Conservation (phyloP, 2,113 vertebrate species). For the Apeltes quadracus region DNA sequence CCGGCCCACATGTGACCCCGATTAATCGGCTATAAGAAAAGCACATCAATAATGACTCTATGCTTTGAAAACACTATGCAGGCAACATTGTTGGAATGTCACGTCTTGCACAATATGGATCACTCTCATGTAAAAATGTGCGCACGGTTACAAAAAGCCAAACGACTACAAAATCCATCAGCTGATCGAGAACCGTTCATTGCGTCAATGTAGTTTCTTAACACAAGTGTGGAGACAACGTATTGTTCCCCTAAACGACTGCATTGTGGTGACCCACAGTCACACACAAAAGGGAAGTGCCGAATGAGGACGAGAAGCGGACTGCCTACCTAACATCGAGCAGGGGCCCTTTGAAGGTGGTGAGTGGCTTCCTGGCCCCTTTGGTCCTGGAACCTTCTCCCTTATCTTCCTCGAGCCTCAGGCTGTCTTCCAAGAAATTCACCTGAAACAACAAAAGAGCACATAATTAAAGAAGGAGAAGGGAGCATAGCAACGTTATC, state of each 20-base stretch:
- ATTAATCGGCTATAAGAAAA: constrained; percentile 37
- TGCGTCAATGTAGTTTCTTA: not conserved
- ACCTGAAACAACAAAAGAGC: constrained; percentile 80
- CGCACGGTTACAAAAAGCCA: not conserved
- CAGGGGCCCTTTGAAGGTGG: constrained; percentile 91
- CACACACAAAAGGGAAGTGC: not conserved
- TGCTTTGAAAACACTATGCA: constrained; percentile 2
- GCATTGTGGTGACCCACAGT: not conserved
- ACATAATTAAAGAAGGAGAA: constrained; percentile 46
- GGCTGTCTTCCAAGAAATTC: constrained; percentile 84
- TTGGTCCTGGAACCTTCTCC: constrained; percentile 83
- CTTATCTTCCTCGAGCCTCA: constrained; percentile 89
- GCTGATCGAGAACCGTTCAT: not conserved
- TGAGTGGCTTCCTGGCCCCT: constrained; percentile 87
- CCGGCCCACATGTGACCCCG: constrained; percentile 24
- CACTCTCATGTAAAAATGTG: not conserved
- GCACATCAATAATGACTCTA: constrained; percentile 48
- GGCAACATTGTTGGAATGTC: constrained; percentile 4
- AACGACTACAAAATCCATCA: not conserved
- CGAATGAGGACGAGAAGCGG: not conserved
- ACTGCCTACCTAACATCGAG: constrained; percentile 90
- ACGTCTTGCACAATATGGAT: not conserved
- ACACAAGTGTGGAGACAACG: not conserved
- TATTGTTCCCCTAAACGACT: not conserved
- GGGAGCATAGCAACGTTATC: constrained; percentile 1